A percentile compares a stretch with the other conserved stretches of the same genome.
These are phyloP conservation scores for Cossypha polioptera DNA, from an alignment of 2,797 vertebrate genomes.

Conservation along the genomic window DNA sequence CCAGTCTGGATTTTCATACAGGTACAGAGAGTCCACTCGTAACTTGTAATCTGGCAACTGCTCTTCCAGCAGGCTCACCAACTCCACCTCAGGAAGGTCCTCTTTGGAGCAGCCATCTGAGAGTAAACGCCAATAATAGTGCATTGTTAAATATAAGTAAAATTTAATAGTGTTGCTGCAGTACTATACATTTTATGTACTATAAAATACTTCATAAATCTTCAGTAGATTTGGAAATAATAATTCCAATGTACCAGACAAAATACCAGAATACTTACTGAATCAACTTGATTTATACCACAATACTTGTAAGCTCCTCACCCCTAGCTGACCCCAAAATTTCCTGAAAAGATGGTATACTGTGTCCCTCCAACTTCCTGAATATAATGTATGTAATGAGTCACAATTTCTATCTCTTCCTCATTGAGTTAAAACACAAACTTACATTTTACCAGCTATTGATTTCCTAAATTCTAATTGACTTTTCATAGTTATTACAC, in stretches of 20 bases:
- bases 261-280: background rate
- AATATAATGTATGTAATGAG: background rate
- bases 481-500: background rate
- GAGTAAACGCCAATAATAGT: background rate
- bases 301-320: background rate
- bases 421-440: background rate
- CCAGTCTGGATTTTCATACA: slow-evolving; percentile 91
- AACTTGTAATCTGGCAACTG: slow-evolving; percentile 80
- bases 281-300: background rate
- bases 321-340: background rate
- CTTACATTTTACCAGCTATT: background rate
- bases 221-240: background rate
- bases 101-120: slow-evolving; percentile 81
- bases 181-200: background rate
- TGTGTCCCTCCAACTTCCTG: background rate
- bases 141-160: background rate
- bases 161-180: background rate
- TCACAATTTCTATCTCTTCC: background rate
- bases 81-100: slow-evolving; percentile 77
- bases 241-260: background rate
- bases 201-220: background rate
- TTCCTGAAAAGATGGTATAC: background rate
- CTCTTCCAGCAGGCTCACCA: slow-evolving; percentile 81
- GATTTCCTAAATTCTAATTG: background rate
- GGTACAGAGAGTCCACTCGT: slow-evolving; percentile 85